phyloP scores from a whole-genome alignment of 1,140 invertebrate genomes.

The Drosophila elegans region DNA sequence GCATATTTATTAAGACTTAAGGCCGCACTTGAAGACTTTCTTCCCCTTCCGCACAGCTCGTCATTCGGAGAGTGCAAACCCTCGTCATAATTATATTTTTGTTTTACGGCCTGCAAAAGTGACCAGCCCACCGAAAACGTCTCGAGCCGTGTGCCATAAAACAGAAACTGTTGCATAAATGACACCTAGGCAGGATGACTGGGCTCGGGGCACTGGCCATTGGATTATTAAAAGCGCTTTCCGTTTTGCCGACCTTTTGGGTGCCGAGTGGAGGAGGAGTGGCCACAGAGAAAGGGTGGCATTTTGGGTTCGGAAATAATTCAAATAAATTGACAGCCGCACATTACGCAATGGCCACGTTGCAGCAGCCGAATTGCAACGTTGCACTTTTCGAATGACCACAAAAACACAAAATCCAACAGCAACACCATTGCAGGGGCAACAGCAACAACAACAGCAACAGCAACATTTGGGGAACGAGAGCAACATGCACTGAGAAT shows the following conservation, averaged over 20 bases:
- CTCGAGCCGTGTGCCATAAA: slow-evolving; percentile 59
- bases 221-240: slow-evolving; percentile 72
- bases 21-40: slow-evolving; percentile 46
- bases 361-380: slow-evolving; percentile 54
- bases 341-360: slow-evolving; percentile 74
- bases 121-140: slow-evolving; percentile 70
- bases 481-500: slow-evolving; percentile 44
- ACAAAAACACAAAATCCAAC: slow-evolving; percentile 59
- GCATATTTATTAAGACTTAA: slow-evolving; percentile 79
- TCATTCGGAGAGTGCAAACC: slow-evolving; percentile 29
- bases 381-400: slow-evolving; percentile 70
- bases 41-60: not conserved
- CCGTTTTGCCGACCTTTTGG: slow-evolving; percentile 42
- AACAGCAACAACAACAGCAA: too few relatives aligned
- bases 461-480: slow-evolving; percentile 20
- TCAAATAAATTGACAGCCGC: slow-evolving; percentile 82
- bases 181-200: slow-evolving; percentile 64
- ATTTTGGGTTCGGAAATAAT: slow-evolving; percentile 62
- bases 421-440: slow-evolving; percentile 1
- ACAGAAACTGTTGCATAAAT: slow-evolving; percentile 80
- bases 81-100: slow-evolving; percentile 80
- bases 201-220: not conserved
- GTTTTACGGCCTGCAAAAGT: slow-evolving; percentile 80
- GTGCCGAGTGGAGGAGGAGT: not conserved
- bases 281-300: slow-evolving; percentile 8